Conservation (phyloP, 2,797 vertebrate genomes). For the Streptopelia turtur region DNA sequence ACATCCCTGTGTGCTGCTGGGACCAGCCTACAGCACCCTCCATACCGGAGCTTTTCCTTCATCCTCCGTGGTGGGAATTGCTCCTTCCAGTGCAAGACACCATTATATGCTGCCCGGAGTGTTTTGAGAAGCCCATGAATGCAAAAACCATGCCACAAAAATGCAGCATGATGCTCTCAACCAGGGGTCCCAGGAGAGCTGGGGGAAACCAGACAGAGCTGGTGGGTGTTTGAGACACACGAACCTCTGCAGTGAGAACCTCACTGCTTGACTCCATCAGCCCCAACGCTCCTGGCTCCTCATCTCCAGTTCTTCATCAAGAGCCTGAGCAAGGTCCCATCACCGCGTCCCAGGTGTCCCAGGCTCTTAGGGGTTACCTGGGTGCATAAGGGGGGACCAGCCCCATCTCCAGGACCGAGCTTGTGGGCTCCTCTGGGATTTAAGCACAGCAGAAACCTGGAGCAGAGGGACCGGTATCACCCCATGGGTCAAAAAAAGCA, state of each 20-base stretch:
- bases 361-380: not conserved
- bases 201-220: rapidly evolving
- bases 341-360: not conserved
- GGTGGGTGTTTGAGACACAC: too few relatives aligned
- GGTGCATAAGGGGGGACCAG: not conserved
- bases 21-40: not conserved
- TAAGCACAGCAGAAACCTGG: not conserved
- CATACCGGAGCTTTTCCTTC: not conserved
- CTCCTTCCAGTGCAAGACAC: not conserved
- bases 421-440: not conserved
- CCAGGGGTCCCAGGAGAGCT: not conserved
- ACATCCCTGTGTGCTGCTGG: not conserved
- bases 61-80: rapidly evolving
- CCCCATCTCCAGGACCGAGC: rapidly evolving
- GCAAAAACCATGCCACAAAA: rapidly evolving
- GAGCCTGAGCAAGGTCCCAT: not conserved
- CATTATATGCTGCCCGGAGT: not conserved
- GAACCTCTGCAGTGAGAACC: not conserved
- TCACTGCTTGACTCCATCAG: too few relatives aligned
- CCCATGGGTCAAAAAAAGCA: rapidly evolving
- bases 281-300: not conserved
- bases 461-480: not conserved
- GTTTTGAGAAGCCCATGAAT: rapidly evolving
- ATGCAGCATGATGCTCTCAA: rapidly evolving
- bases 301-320: not conserved